Evolutionary conservation across 2,113 vertebrate genomes (phyloP).

Genomic region (Hippocampus comes): DNA sequence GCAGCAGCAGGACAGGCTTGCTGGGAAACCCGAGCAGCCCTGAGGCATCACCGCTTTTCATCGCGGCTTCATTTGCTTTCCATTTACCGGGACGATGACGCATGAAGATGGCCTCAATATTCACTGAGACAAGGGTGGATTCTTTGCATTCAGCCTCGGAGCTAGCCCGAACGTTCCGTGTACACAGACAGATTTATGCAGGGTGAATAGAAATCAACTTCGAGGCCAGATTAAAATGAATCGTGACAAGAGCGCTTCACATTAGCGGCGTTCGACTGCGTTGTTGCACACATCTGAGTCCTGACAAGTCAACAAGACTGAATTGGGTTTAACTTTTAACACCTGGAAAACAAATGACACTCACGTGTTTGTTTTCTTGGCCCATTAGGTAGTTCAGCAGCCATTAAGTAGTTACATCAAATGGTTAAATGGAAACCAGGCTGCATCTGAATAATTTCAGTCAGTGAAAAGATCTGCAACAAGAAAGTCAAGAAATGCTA

Average conservation of each 20-base stretch:
- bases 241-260: slow-evolving; percentile 31
- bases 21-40: slow-evolving; percentile 18
- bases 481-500: slow-evolving; percentile 20
- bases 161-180: slow-evolving; percentile 13
- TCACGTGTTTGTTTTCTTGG: slow-evolving; percentile 46
- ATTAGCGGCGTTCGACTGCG: slow-evolving; percentile 13
- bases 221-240: slow-evolving; percentile 34
- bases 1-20: slow-evolving; percentile 29
- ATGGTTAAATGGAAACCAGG: slow-evolving; percentile 58
- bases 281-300: slow-evolving; percentile 23
- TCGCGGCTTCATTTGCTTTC: slow-evolving; percentile 6
- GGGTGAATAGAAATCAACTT: slow-evolving; percentile 44
- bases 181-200: slow-evolving; percentile 17
- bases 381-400: slow-evolving; percentile 43
- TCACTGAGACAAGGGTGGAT: slow-evolving; percentile 31
- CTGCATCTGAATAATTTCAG: slow-evolving; percentile 34
- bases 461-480: slow-evolving; percentile 11
- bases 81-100: slow-evolving; percentile 12
- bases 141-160: slow-evolving; percentile 56
- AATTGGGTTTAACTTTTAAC: slow-evolving; percentile 26
- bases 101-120: neutral
- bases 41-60: neutral
- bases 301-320: slow-evolving; percentile 1
- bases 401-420: slow-evolving; percentile 66
- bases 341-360: slow-evolving; percentile 35